Conservation (phyloP, 1,140 invertebrate species). For the Drosophila gunungcola region DNA sequence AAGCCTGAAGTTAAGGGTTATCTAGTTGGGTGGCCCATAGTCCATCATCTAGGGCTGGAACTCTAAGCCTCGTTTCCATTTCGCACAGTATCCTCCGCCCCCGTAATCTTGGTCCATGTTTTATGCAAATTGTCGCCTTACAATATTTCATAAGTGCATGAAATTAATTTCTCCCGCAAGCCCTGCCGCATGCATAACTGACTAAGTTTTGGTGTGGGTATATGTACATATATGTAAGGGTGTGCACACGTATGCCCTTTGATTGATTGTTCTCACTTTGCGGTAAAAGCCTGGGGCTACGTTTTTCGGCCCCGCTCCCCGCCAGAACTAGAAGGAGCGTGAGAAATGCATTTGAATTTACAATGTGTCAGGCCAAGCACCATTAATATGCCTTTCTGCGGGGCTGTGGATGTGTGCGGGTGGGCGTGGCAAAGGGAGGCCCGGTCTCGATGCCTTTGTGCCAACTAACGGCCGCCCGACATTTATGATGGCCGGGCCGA, state of each 20-base stretch:
- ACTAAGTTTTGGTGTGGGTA: conserved; percentile 3
- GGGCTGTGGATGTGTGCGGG: conserved; percentile 2
- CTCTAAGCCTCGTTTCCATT: neutral
- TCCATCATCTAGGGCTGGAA: neutral
- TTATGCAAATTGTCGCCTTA: conserved; percentile 69
- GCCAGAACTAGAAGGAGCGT: conserved; percentile 22
- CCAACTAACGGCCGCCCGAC: conserved; percentile 12
- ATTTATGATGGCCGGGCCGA: conserved; percentile 60
- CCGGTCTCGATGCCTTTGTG: conserved; percentile 27
- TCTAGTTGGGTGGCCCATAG: neutral
- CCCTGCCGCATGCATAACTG: conserved; percentile 20
- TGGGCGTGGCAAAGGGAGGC: conserved; percentile 1
- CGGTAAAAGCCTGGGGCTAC: conserved; percentile 65
- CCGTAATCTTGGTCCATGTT: conserved; percentile 14
- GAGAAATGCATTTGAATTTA: conserved; percentile 83
- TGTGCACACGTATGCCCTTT: conserved; percentile 38
- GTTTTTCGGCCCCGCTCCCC: conserved; percentile 18
- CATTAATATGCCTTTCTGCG: conserved; percentile 69
- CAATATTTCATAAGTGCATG: conserved; percentile 72
- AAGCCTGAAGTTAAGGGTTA: neutral
- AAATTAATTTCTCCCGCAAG: conserved; percentile 64
- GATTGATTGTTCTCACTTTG: conserved; percentile 82
- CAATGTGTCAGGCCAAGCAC: conserved; percentile 71
- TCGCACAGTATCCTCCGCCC: neutral
- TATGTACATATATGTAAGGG: conserved; percentile 3